Evolutionary conservation across 2,888 invertebrate species (phyloP), one percentile per base, ranked within the genome.

Genomic region (Pristionchus mayeri): DNA sequence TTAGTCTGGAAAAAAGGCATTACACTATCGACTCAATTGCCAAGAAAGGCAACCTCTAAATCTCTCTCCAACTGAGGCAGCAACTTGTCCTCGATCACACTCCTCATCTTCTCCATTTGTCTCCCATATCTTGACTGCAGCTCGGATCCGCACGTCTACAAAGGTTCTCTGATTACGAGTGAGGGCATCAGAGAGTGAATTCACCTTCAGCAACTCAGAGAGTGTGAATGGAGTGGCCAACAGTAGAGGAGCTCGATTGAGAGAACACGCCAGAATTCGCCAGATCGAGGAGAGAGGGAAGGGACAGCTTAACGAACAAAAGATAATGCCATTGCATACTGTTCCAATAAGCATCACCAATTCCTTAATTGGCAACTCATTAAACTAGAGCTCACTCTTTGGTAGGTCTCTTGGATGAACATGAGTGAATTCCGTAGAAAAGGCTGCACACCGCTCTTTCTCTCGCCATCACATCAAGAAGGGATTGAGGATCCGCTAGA

Each of bases 61-160:
- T 81, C 57, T 44, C 50, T 34, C 37, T 81, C 40, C 40, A 81
- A 40, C 24, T n/a, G 37, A 24, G 81, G 81, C 13, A 81, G 11
- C 13, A 60, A 34, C 40, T 81, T 40, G 24, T 57, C 81, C 30
- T 37, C 13, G 11, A 81, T 81, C 54, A 60, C 24, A 34, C 24
- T n/a, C 24, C 11, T 37, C 24, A 60, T 24, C 60, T 81, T 81
- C 60, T 57, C 81, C 44, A 60, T 44, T 37, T 81, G 81, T 30
- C 57, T 81, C 21, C 81, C 81, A 60, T 81, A 81, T 52, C 52
- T 78, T 30, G 50, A 30, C 34, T 78, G 52, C 13, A 78, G 52
- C 16, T 78, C 78, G 18, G 27, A 27, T 2, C 78, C 78, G 34
- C 78, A 78, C 4, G 52, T n/a, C 78, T 48, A 34, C 2, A 52